These are phyloP conservation scores for Chrysochloris asiatica DNA, from an alignment of 2,113 vertebrate genomes.

Conservation along the genomic window DNA sequence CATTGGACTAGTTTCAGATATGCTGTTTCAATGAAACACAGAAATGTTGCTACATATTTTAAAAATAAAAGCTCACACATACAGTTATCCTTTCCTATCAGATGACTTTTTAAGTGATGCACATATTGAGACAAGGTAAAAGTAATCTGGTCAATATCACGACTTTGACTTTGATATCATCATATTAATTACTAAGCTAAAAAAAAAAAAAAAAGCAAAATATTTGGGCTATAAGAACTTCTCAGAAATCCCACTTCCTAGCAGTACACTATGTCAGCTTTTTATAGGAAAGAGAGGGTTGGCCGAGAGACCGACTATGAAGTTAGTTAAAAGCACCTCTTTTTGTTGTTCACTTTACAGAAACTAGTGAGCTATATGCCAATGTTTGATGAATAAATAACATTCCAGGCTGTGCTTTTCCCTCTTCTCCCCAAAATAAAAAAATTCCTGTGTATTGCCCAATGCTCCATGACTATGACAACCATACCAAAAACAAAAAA, in stretches of 20 bases:
- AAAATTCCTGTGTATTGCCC: not conserved
- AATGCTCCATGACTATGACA: not conserved
- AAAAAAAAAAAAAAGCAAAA: not conserved
- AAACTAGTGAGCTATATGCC: not conserved
- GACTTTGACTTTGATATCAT: slow-evolving; percentile 9
- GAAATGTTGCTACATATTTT: not conserved
- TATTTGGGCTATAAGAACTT: not conserved
- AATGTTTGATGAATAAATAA: not conserved
- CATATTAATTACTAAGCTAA: slow-evolving; percentile 23
- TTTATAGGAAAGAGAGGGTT: not conserved
- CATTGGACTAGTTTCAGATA: not conserved
- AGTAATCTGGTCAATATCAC: slow-evolving; percentile 4
- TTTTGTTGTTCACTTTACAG: not conserved
- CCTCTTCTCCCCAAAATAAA: not conserved
- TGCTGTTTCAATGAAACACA: not conserved
- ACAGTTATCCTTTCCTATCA: not conserved
- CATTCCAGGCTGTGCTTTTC: not conserved
- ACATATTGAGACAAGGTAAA: slow-evolving; percentile 9
- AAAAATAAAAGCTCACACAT: not conserved
- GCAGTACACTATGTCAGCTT: not conserved
- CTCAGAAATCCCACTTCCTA: not conserved
- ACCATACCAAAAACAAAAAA: not conserved
- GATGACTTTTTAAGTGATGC: not conserved
- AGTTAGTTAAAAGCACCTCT: not conserved
- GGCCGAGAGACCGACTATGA: not conserved